phyloP scores from a whole-genome alignment of 2,888 invertebrate genomes.

The Spodoptera picta region DNA sequence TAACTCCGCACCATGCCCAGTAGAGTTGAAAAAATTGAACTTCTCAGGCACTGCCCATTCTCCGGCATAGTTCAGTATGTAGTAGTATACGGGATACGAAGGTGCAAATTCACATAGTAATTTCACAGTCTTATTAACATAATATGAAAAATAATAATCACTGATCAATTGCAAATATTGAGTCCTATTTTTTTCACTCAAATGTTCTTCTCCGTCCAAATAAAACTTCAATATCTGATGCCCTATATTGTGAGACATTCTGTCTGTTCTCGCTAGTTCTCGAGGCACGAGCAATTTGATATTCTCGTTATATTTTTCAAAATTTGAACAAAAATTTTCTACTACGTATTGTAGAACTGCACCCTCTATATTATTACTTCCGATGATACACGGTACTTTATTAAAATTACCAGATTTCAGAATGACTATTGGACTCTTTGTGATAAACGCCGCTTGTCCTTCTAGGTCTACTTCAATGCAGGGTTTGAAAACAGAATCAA shows the following conservation, averaged over 20 bases:
- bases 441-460: constrained; percentile 79
- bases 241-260: constrained; percentile 69
- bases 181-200: constrained; percentile 71
- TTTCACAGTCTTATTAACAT: constrained; percentile 77
- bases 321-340: constrained; percentile 70
- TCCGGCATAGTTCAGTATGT: constrained; percentile 76
- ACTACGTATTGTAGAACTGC: constrained; percentile 67
- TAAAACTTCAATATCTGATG: constrained; percentile 78
- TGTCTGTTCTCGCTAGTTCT: constrained; percentile 67
- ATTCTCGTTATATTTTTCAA: constrained; percentile 75
- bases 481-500: constrained; percentile 77
- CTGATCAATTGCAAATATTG: constrained; percentile 80
- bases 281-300: constrained; percentile 73
- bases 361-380: constrained; percentile 78
- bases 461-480: constrained; percentile 82
- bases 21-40: constrained; percentile 68
- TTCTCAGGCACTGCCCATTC: constrained; percentile 75
- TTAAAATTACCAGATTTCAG: constrained; percentile 79
- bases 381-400: constrained; percentile 82
- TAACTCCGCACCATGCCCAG: constrained; percentile 78
- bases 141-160: constrained; percentile 81
- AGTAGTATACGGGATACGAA: constrained; percentile 77
- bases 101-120: constrained; percentile 71
- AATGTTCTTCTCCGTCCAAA: constrained; percentile 69
- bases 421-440: constrained; percentile 73